phyloP scores from a whole-genome alignment of 2,888 invertebrate species.

The Villa cingulata region DNA sequence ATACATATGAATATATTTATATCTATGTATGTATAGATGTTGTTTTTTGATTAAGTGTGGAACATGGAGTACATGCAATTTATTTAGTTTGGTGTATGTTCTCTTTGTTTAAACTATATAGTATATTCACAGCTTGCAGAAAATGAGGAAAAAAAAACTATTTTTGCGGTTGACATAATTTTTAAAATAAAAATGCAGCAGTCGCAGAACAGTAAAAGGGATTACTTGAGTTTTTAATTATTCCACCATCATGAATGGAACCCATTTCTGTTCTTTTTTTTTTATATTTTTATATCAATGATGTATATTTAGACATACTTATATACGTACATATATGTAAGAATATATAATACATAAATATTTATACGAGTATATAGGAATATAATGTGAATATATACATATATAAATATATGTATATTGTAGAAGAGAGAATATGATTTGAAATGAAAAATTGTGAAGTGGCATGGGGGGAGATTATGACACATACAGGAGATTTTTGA shows the following conservation, averaged over 20 bases:
- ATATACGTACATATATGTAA: background rate
- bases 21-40: background rate
- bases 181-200: background rate
- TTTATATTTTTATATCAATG: no score
- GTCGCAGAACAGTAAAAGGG: background rate
- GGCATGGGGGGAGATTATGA: background rate
- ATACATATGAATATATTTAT: no score
- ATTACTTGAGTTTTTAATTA: constrained; percentile 8
- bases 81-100: background rate
- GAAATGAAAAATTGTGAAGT: background rate
- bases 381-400: no score
- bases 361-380: no score
- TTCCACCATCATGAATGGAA: constrained; percentile 3
- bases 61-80: no score
- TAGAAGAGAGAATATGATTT: background rate
- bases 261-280: background rate
- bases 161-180: constrained; percentile 4
- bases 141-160: background rate
- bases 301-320: no score
- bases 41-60: no score
- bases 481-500: background rate
- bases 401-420: no score
- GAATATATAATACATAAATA: no score
- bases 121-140: background rate
- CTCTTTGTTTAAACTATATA: background rate